phyloP scores from a whole-genome alignment of 1,140 invertebrate genomes.

The Agraylea sexmaculata region DNA sequence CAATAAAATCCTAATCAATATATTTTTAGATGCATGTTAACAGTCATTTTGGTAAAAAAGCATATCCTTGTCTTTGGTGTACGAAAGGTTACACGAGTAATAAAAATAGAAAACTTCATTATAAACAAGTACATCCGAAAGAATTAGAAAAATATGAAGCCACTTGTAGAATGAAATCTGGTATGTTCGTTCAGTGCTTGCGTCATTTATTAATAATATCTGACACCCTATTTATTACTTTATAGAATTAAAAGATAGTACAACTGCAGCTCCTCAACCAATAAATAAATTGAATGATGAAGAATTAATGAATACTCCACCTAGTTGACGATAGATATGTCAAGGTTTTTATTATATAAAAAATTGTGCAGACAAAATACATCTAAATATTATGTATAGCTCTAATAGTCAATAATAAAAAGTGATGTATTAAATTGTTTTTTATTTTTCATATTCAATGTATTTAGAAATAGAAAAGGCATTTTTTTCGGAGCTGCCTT shows the following conservation, averaged over 20 bases:
- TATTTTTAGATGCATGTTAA: conserved; percentile 17
- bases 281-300: not conserved
- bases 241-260: not conserved
- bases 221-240: not conserved
- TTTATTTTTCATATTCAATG: too few species aligned
- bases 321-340: too few species aligned
- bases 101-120: conserved; percentile 16
- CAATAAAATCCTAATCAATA: not conserved
- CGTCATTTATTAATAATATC: not conserved
- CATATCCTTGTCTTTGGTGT: conserved; percentile 18
- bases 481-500: too few species aligned
- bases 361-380: too few species aligned
- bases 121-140: conserved; percentile 15
- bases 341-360: too few species aligned
- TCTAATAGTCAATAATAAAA: too few species aligned
- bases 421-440: too few species aligned
- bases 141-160: conserved; percentile 19
- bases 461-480: too few species aligned
- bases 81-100: conserved; percentile 18
- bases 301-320: not conserved
- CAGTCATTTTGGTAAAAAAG: conserved; percentile 16
- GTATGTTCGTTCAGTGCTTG: conserved; percentile 12
- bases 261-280: not conserved
- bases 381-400: too few species aligned
- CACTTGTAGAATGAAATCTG: conserved; percentile 6